Evolutionary conservation across 2,113 vertebrate species (phyloP).

Genomic region (Sebastes fasciatus): DNA sequence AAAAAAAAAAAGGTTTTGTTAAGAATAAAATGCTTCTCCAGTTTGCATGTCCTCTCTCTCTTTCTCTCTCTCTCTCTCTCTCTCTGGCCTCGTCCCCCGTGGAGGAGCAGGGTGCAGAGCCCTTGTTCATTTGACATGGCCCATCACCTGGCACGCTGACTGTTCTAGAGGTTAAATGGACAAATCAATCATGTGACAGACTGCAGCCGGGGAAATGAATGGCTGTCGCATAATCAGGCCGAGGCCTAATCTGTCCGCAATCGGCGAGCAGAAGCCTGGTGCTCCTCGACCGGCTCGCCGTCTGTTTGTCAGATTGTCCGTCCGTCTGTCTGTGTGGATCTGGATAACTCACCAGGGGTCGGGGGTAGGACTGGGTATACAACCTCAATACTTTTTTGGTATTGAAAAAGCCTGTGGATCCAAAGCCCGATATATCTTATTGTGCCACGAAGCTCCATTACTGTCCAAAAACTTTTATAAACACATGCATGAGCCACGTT

Average conservation of each 20-base stretch:
- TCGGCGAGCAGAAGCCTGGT: slow-evolving; percentile 70
- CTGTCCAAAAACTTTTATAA: neutral
- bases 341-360: slow-evolving; percentile 16
- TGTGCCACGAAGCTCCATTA: neutral
- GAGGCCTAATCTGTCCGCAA: slow-evolving; percentile 73
- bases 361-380: neutral
- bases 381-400: neutral
- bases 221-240: slow-evolving; percentile 79
- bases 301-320: slow-evolving; percentile 53
- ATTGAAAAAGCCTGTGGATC: neutral
- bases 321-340: slow-evolving; percentile 11
- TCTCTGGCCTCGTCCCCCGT: slow-evolving; percentile 42
- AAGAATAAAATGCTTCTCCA: slow-evolving; percentile 15
- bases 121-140: slow-evolving; percentile 83
- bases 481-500: neutral
- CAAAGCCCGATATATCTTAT: too few species aligned
- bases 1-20: neutral
- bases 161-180: slow-evolving; percentile 84
- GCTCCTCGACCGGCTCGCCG: slow-evolving; percentile 54
- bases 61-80: neutral
- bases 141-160: slow-evolving; percentile 75
- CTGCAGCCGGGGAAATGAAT: slow-evolving; percentile 81
- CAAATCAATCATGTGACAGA: slow-evolving; percentile 85
- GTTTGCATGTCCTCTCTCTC: slow-evolving; percentile 9
- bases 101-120: slow-evolving; percentile 68